Conservation (phyloP, 2,113 vertebrate species). For the Odontesthes bonariensis region DNA sequence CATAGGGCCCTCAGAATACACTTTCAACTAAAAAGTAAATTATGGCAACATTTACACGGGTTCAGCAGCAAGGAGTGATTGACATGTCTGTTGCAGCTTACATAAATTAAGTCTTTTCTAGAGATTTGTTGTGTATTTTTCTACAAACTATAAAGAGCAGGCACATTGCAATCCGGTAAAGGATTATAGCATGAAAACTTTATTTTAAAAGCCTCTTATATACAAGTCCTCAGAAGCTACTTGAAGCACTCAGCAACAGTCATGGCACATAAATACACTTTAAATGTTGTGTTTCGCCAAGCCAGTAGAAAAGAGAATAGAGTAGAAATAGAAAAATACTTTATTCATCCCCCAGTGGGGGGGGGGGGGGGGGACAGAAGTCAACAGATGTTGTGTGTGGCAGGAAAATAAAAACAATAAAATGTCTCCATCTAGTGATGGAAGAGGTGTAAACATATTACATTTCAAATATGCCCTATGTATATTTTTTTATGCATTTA, state of each 20-base stretch:
- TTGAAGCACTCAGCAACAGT: background rate
- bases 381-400: background rate
- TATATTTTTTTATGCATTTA: too few relatives aligned
- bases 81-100: background rate
- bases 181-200: background rate
- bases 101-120: background rate
- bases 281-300: background rate
- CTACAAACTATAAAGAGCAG: too few relatives aligned
- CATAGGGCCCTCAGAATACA: too few relatives aligned
- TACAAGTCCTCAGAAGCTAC: background rate
- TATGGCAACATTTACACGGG: too few relatives aligned
- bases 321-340: too few relatives aligned
- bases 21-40: too few relatives aligned
- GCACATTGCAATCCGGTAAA: background rate
- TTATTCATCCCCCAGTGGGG: too few relatives aligned
- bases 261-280: background rate
- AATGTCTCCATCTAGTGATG: conserved; percentile 72
- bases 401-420: conserved; percentile 10
- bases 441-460: background rate
- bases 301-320: too few relatives aligned
- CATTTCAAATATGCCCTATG: background rate
- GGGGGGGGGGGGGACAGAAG: too few relatives aligned
- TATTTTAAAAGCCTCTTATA: background rate
- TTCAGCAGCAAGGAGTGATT: too few relatives aligned
- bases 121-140: too few relatives aligned